phyloP scores from a whole-genome alignment of 2,888 invertebrate genomes.

The Podotricha telesiphe region DNA sequence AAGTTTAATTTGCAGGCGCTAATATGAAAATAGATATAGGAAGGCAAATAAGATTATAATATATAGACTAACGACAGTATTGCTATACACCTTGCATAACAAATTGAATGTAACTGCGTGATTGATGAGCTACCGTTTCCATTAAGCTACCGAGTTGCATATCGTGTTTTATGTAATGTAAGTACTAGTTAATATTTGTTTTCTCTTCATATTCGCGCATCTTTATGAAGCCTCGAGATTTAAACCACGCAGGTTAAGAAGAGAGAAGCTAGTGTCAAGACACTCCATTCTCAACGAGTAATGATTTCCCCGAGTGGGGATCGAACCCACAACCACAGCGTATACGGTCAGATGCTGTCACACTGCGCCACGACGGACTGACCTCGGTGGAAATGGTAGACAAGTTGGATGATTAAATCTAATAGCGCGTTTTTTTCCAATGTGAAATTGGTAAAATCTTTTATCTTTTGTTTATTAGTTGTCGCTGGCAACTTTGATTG shows the following conservation, averaged over 20 bases:
- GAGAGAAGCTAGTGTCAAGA: too few species aligned
- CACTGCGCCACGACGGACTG: too few species aligned
- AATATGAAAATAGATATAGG: conserved; percentile 8
- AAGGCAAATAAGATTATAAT: conserved; percentile 34
- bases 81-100: conserved; percentile 31
- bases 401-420: not conserved
- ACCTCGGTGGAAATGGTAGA: too few species aligned
- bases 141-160: conserved; percentile 10
- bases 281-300: too few species aligned
- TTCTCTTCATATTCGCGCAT: not conserved
- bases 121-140: conserved; percentile 32
- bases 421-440: not conserved
- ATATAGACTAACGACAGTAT: conserved; percentile 25
- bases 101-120: conserved; percentile 30
- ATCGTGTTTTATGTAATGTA: conserved; percentile 12
- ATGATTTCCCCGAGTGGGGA: too few species aligned
- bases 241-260: too few species aligned
- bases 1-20: not conserved
- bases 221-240: not conserved
- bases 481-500: too few species aligned
- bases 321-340: too few species aligned
- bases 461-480: too few species aligned
- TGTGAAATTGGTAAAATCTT: too few species aligned
- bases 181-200: not conserved
- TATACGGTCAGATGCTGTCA: too few species aligned